phyloP scores from a whole-genome alignment of 2,888 invertebrate genomes.

The Drosophila testacea region DNA sequence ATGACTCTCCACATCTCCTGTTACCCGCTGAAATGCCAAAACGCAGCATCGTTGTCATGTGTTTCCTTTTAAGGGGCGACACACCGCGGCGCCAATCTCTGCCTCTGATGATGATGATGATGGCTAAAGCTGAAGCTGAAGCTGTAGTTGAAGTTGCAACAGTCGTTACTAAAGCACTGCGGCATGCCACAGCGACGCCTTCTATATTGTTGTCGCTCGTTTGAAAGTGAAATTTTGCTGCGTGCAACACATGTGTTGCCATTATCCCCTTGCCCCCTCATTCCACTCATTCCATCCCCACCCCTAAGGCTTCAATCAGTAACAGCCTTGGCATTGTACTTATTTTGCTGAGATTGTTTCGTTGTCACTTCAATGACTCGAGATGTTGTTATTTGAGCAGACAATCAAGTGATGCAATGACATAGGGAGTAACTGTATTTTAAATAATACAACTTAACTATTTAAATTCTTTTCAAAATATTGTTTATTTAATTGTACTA shows the following conservation, averaged over 20 bases:
- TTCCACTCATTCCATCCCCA: background rate
- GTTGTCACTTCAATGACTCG: conserved; percentile 1
- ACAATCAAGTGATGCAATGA: background rate
- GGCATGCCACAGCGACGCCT: conserved; percentile 27
- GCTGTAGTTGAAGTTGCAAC: conserved; percentile 32
- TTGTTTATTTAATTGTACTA: no score
- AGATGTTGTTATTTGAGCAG: conserved; percentile 1
- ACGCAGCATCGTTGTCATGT: conserved; percentile 56
- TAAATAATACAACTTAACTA: no score
- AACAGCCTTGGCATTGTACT: conserved; percentile 40
- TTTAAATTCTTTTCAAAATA: no score
- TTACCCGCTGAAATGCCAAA: conserved; percentile 54
- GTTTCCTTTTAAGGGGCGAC: conserved; percentile 63
- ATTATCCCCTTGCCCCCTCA: conserved; percentile 2
- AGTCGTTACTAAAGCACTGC: conserved; percentile 21
- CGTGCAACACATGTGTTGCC: conserved; percentile 39
- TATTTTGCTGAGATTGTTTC: conserved; percentile 11
- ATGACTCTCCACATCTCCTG: conserved; percentile 25
- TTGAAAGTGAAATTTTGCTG: conserved; percentile 67
- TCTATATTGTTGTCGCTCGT: conserved; percentile 45
- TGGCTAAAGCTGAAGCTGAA: conserved; percentile 21
- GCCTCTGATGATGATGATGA: conserved; percentile 17
- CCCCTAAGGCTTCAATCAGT: background rate
- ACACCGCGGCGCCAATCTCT: conserved; percentile 50
- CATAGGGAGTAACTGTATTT: background rate